These are phyloP conservation scores for Microplitis demolitor DNA, from an alignment of 1,140 invertebrate genomes.

Conservation along the genomic window DNA sequence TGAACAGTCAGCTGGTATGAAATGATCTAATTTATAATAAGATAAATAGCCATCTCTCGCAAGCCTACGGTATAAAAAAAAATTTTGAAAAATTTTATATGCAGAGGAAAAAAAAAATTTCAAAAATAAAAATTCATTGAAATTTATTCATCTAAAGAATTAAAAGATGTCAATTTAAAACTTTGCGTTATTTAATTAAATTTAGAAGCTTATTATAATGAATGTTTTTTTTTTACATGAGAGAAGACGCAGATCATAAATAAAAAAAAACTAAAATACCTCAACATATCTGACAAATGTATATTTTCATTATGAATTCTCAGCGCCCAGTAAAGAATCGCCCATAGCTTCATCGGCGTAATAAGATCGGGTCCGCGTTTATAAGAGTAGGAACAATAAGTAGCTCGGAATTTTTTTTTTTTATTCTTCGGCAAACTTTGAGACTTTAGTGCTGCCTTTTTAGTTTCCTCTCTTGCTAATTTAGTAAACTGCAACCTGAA, in stretches of 20 bases:
- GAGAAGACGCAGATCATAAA: constrained; percentile 10
- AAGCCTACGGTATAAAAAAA: constrained; percentile 44
- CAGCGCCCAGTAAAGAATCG: constrained; percentile 63
- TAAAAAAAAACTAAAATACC: constrained; percentile 42
- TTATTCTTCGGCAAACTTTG: constrained; percentile 42
- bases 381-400: constrained; percentile 46
- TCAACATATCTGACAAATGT: constrained; percentile 65
- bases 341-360: constrained; percentile 58
- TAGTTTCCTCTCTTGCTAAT: constrained; percentile 46
- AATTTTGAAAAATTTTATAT: neutral
- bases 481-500: constrained; percentile 42
- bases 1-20: constrained; percentile 63
- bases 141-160: no score
- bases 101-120: no score
- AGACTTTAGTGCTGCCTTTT: constrained; percentile 43
- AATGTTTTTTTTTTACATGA: constrained; percentile 1
- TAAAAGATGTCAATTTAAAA: no score
- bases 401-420: constrained; percentile 44
- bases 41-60: constrained; percentile 67
- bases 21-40: constrained; percentile 60
- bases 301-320: constrained; percentile 64
- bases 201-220: neutral
- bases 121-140: no score
- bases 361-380: constrained; percentile 50
- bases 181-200: no score